phyloP scores from a whole-genome alignment of 2,888 invertebrate genomes.

The Protonemura montana region DNA sequence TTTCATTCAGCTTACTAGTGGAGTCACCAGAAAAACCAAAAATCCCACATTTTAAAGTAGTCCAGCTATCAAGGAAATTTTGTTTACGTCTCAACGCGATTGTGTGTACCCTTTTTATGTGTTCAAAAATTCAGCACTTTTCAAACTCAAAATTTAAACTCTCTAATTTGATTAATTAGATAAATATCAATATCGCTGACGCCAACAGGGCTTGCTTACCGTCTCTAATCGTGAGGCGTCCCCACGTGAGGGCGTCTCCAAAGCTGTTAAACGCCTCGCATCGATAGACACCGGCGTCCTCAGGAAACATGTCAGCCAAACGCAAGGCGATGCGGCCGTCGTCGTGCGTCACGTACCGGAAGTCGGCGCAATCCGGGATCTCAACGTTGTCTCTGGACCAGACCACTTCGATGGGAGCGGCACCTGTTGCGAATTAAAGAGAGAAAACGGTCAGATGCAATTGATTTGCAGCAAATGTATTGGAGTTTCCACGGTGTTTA shows the following conservation, averaged over 20 bases:
- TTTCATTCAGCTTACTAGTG: no score
- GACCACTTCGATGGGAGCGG: conserved; percentile 67
- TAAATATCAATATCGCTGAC: no score
- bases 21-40: no score
- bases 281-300: conserved; percentile 73
- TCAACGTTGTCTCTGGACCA: conserved; percentile 73
- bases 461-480: background rate
- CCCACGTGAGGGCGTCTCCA: conserved; percentile 67
- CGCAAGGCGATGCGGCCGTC: conserved; percentile 66
- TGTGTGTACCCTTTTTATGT: no score
- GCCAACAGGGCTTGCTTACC: conserved; percentile 56
- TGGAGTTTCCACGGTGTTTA: no score
- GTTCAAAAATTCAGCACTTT: no score
- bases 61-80: no score
- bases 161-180: no score
- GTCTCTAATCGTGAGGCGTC: conserved; percentile 59
- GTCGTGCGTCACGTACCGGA: conserved; percentile 64
- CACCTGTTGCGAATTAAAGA: conserved; percentile 56
- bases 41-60: no score
- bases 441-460: background rate
- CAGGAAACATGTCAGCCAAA: conserved; percentile 67
- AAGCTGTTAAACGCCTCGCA: conserved; percentile 70
- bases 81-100: no score
- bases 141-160: no score
- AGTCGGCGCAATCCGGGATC: conserved; percentile 68